Percentiles rank a stretch among this genome's conserved stretches.
phyloP scores from a whole-genome alignment of 37 sponge, comb jelly and placozoan species.

The Tethya wilhelma region DNA sequence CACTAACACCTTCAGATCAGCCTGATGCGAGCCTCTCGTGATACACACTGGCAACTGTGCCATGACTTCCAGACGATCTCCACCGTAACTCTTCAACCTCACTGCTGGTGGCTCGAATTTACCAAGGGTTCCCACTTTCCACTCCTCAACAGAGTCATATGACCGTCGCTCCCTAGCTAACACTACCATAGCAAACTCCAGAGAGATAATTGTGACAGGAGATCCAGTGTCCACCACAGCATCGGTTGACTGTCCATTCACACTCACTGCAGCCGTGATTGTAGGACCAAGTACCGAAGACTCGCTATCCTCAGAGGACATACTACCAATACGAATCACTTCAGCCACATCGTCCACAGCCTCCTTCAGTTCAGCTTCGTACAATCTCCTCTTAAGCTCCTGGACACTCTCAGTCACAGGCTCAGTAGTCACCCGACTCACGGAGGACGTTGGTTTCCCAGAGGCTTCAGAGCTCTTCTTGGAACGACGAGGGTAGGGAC shows the following conservation, averaged over 20 bases:
- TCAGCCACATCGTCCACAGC: slow-evolving; percentile 2
- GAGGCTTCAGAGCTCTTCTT: no score
- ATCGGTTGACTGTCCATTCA: slow-evolving; percentile 28
- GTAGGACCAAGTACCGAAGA: slow-evolving; percentile 41
- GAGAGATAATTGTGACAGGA: slow-evolving; percentile 49
- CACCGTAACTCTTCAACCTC: slow-evolving; percentile 42
- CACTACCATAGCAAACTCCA: slow-evolving; percentile 13
- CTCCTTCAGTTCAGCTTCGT: neutral
- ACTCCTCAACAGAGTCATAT: slow-evolving; percentile 1
- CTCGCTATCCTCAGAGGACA: neutral
- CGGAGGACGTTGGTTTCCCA: no score
- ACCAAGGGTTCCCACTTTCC: neutral
- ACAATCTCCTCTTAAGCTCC: neutral
- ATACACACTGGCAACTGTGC: slow-evolving; percentile 5
- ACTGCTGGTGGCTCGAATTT: slow-evolving; percentile 19
- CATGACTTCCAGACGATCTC: slow-evolving; percentile 17
- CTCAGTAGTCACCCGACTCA: neutral
- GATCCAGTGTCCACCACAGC: slow-evolving; percentile 65
- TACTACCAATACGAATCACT: neutral
- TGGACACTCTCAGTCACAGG: neutral
- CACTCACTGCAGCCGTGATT: neutral
- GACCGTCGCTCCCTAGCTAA: neutral
- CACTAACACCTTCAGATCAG: slow-evolving; percentile 17
- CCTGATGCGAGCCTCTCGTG: neutral
- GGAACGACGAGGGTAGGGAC: slow-evolving; percentile 38